Base-by-base conservation (phyloP, 2,888 invertebrate species). In the Omphaloscelis lunosa region DNA sequence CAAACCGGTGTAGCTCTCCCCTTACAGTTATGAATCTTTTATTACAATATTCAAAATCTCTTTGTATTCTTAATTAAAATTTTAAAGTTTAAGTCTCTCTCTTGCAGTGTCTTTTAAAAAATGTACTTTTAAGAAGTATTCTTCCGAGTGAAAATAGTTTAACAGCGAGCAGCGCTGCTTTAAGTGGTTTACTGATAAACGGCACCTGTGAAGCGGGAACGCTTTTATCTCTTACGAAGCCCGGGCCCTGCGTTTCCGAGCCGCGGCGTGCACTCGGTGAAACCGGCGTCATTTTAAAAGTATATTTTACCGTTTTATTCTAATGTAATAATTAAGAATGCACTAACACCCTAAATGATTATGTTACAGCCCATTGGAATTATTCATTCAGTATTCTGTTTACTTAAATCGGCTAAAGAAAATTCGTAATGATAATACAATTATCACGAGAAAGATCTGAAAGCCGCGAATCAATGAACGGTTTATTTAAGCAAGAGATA, bases 111-210 rank as follows among this genome's bases (percentile, higher is more conserved):
- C 78, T 79, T 79, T 85, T 23, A 75, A 80, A 85, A 79, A 80
- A 77, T 2, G 76, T 61, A 84, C 61, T 76, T 66, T 83, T 73
- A 82, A 87, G 83, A 82, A 83, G 83, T 84, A 84, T 79, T 84
- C 79, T 82, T 75, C 65, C 77, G 45, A 84, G 86, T 86, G 84
- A 89, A 91, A 89, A 89, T 86, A 87, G 88, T 90, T 89, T 83
- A 86, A 84, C 81, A 86, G 84, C 78, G 85, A 77, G 77, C 84
- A 88, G 84, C 85, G 84, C 75, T 86, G 86, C 87, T 89, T 91
- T 90, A 90, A 91, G 90, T 91, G 89, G 89, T 87, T 85, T 81
- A 85, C 89, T 92, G 92, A 92, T 92, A 89, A 91, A 91, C 88
- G 90, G 89, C 88, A 91, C 91, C 91, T 91, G 90, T 88, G 89